Evolutionary conservation across 2,113 vertebrate genomes (phyloP).

Genomic region (Barnardius zonarius): DNA sequence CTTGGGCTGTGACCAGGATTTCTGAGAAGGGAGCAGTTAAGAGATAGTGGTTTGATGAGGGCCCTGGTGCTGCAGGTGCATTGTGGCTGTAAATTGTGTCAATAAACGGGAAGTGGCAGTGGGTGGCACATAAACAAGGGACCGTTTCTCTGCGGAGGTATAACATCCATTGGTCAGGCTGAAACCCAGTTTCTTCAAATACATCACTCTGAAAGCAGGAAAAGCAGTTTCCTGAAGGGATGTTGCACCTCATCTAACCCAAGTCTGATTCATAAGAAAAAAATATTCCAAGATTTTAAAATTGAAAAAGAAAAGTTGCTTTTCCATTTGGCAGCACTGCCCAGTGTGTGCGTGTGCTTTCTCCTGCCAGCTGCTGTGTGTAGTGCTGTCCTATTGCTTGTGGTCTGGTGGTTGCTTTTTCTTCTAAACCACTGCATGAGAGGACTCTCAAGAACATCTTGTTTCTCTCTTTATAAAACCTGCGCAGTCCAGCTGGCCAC

Average conservation of each 20-base stretch:
- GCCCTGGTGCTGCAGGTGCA: neutral
- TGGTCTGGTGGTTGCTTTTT: neutral
- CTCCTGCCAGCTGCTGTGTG: neutral
- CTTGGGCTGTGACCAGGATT: fast-evolving
- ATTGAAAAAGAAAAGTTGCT: neutral
- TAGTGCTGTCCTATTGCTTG: neutral
- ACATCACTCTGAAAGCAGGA: neutral
- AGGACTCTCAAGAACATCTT: neutral
- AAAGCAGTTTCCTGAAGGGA: neutral
- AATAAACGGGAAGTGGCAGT: neutral
- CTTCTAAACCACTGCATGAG: neutral
- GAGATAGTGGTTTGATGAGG: neutral
- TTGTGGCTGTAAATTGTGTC: neutral
- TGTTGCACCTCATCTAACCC: neutral
- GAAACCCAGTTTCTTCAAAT: neutral
- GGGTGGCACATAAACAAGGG: neutral
- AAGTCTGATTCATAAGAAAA: neutral
- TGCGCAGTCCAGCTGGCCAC: fast-evolving
- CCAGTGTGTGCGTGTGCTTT: neutral
- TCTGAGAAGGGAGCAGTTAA: neutral
- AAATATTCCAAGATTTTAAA: neutral
- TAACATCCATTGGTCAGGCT: fast-evolving
- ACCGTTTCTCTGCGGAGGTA: fast-evolving
- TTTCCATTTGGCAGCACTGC: neutral
- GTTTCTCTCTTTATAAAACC: neutral